These are phyloP conservation scores for Drosophila sordidula DNA, from an alignment of 2,888 invertebrate species.

Conservation along the genomic window DNA sequence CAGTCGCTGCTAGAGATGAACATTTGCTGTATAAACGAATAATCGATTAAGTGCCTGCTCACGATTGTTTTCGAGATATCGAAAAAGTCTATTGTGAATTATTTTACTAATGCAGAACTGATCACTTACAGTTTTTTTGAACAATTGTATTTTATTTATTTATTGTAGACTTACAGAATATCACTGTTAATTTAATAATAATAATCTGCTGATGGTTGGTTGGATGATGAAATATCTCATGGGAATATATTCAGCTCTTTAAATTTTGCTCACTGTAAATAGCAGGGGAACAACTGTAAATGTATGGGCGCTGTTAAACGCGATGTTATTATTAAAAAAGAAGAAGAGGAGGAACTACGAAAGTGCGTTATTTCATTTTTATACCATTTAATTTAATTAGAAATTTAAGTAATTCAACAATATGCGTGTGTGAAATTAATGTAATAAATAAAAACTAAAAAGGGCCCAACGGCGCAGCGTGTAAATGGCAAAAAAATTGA, in stretches of 20 bases:
- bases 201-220: too few species aligned
- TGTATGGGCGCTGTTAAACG: constrained; percentile 23
- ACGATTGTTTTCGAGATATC: constrained; percentile 14
- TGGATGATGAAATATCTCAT: too few species aligned
- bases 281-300: constrained; percentile 30
- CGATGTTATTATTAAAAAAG: constrained; percentile 55
- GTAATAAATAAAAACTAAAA: constrained; percentile 42
- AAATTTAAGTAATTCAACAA: constrained; percentile 68
- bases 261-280: constrained; percentile 25
- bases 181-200: background rate
- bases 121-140: background rate
- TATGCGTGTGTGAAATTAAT: constrained; percentile 64
- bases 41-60: constrained; percentile 6
- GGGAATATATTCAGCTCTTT: background rate
- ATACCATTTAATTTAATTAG: constrained; percentile 71
- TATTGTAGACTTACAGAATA: background rate
- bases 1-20: constrained; percentile 18
- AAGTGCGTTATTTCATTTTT: constrained; percentile 79
- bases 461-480: constrained; percentile 36
- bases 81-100: constrained; percentile 4
- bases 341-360: constrained; percentile 61
- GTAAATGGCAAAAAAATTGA: constrained; percentile 61
- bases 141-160: background rate
- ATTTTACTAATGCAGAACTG: background rate
- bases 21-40: constrained; percentile 5